Base-by-base conservation (phyloP, 2,888 invertebrate genomes). In the Machimus atricapillus region DNA sequence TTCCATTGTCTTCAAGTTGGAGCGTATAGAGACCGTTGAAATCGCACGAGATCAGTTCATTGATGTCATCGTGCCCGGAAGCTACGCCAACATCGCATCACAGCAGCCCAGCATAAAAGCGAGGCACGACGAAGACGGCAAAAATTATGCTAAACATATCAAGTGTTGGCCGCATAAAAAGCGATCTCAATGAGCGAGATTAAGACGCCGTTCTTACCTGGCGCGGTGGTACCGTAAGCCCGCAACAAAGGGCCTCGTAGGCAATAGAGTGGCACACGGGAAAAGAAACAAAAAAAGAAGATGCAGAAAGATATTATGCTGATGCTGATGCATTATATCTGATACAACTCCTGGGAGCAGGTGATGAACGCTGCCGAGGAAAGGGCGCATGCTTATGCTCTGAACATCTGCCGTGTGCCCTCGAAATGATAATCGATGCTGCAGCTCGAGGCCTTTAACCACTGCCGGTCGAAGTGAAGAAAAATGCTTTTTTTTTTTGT, bases 11-110 rank as follows among this genome's bases (percentile, higher is more conserved):
- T 79, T 46, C 14, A 31, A 34, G 81, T 19, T 16, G 34, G 27
- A 9, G 19, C 82, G 76, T 16, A n/a, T n/a, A 34, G 37, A 58
- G 34, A 56, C 82, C 56, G 34, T 40, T 34, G 40, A 74, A 23
- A 85, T 83, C 73, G 43, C 46, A 85, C 74, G 23, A 85, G 74
- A 74, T 74, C 74, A 34, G 34, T 27, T 85, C 74, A 85, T 85
- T 43, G 74, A 74, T 85, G 85, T 85, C 85, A 85, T 85, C 85
- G 43, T 46, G 85, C 74, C 74, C 85, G 85, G 85, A 85, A 85
- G 85, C 74, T 85, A 74, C 85, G 43, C 74, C 74, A 85, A 85
- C 85, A 85, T 23, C 31, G 16, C 43, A 46, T 46, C 43, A 52
- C n/a, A 52, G 52, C 52, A 83, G 31, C 58, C n/a, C 14, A 16